Evolutionary conservation across 2,888 invertebrate genomes (phyloP).

Genomic region (Tanytarsus gracilentus): DNA sequence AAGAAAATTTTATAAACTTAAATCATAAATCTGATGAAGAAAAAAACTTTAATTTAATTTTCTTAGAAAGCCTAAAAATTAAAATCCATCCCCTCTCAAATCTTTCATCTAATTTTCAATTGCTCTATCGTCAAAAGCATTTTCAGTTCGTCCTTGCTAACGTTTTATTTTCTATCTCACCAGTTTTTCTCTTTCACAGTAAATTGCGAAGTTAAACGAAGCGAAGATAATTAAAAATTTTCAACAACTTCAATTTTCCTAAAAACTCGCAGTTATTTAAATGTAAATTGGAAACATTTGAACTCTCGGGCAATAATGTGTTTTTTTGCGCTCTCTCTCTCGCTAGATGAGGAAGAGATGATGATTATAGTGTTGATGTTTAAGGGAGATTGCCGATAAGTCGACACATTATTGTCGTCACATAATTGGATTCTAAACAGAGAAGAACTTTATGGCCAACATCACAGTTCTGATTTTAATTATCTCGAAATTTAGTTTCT

Average conservation of each 20-base stretch:
- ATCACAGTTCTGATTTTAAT: conserved; percentile 5
- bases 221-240: conserved; percentile 23
- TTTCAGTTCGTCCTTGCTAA: too few species aligned
- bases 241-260: neutral
- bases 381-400: too few species aligned
- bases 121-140: too few species aligned
- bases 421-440: neutral
- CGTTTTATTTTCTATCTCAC: neutral
- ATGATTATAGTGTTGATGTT: neutral
- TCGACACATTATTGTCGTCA: neutral
- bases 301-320: neutral
- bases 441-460: neutral
- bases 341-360: neutral
- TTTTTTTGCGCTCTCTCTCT: neutral
- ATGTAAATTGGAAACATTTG: conserved; percentile 12
- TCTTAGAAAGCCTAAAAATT: too few species aligned
- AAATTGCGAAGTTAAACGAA: conserved; percentile 21
- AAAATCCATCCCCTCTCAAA: too few species aligned
- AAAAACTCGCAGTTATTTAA: conserved; percentile 2
- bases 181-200: neutral
- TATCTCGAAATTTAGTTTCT: neutral
- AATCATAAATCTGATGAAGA: too few species aligned
- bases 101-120: too few species aligned
- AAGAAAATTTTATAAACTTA: too few species aligned
- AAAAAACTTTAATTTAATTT: too few species aligned